phyloP scores from a whole-genome alignment of 2,797 vertebrate species.

The Poeciliopsis presidionis region DNA sequence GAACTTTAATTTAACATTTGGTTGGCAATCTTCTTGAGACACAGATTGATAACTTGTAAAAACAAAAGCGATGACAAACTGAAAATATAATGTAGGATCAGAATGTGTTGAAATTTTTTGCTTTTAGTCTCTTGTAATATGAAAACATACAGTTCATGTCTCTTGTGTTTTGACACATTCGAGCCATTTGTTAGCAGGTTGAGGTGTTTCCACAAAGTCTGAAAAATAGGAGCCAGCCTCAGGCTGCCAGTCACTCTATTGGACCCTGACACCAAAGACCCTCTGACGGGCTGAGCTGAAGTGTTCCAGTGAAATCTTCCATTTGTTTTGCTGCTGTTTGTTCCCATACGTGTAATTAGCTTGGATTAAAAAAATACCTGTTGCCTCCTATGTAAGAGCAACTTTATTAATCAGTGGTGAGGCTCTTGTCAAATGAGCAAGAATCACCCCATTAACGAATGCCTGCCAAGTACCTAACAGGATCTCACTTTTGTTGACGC shows the following conservation, averaged over 20 bases:
- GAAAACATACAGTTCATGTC: not conserved
- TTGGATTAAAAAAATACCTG: not conserved
- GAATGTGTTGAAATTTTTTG: not conserved
- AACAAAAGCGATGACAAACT: no score
- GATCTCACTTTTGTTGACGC: not conserved
- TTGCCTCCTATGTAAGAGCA: not conserved
- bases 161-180: not conserved
- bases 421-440: not conserved
- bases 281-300: not conserved
- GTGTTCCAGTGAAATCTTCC: not conserved
- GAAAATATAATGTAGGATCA: not conserved
- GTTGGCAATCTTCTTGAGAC: not conserved
- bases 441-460: not conserved
- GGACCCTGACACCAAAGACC: not conserved
- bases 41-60: not conserved
- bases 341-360: not conserved
- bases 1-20: not conserved
- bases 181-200: not conserved
- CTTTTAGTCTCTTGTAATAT: not conserved
- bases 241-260: not conserved
- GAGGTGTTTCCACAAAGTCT: not conserved
- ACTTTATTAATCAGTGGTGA: not conserved
- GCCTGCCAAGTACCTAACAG: not conserved
- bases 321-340: not conserved
- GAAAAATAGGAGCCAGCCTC: not conserved